phyloP scores from a whole-genome alignment of 2,888 invertebrate species.

The Ditula angustiorana region DNA sequence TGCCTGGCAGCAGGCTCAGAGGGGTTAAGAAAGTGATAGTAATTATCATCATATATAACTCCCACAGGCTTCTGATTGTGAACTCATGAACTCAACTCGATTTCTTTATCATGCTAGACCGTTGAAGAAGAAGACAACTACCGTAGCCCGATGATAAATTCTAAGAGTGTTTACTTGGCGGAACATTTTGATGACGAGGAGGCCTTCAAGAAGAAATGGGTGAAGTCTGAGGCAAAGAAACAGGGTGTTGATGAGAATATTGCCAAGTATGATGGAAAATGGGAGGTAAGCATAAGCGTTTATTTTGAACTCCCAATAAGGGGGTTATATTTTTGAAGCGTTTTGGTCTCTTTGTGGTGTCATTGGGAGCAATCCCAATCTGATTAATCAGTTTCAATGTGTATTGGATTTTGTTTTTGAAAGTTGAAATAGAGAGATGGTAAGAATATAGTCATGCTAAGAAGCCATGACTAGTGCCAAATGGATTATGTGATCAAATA shows the following conservation, averaged over 20 bases:
- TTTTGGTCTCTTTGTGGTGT: too few relatives aligned
- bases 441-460: too few relatives aligned
- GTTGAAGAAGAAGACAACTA: constrained; percentile 85
- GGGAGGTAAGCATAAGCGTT: constrained; percentile 84
- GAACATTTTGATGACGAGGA: constrained; percentile 94
- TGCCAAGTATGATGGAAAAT: constrained; percentile 97
- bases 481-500: too few relatives aligned
- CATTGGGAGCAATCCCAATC: too few relatives aligned
- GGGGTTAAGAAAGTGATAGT: neutral
- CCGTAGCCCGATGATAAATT: constrained; percentile 88
- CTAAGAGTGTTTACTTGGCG: constrained; percentile 89
- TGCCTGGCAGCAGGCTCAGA: too few relatives aligned
- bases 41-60: neutral
- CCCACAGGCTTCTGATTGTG: neutral
- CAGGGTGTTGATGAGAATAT: constrained; percentile 94
- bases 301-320: too few relatives aligned
- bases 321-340: too few relatives aligned
- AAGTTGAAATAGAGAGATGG: too few relatives aligned
- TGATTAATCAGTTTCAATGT: too few relatives aligned
- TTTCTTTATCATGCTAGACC: constrained; percentile 47
- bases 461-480: too few relatives aligned
- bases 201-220: constrained; percentile 92
- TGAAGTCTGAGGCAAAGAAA: constrained; percentile 96
- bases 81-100: neutral
- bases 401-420: too few relatives aligned